phyloP scores from a whole-genome alignment of 2,113 vertebrate genomes.

The Silurus meridionalis region DNA sequence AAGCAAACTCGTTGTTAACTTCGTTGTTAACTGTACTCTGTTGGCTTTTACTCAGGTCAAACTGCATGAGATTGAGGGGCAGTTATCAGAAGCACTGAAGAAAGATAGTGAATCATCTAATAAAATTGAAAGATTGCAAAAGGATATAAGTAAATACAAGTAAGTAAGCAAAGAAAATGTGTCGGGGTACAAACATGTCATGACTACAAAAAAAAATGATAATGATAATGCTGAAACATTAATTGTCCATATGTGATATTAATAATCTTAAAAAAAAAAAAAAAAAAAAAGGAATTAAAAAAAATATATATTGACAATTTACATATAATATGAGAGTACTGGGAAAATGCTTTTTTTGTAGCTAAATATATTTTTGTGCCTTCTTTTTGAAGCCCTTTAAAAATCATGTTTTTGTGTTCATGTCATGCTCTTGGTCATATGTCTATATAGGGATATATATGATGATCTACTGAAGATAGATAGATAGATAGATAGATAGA shows the following conservation, averaged over 20 bases:
- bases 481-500: no score
- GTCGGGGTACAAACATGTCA: background rate
- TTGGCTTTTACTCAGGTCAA: slow-evolving; percentile 72
- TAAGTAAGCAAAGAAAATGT: slow-evolving; percentile 69
- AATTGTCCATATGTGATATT: background rate
- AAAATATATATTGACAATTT: background rate
- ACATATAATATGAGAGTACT: background rate
- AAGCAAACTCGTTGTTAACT: no score
- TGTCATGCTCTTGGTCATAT: background rate
- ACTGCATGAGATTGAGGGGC: slow-evolving; percentile 71
- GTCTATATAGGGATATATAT: slow-evolving; percentile 71
- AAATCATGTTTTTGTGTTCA: background rate
- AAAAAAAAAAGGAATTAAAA: no score
- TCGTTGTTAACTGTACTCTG: no score
- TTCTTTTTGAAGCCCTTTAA: background rate
- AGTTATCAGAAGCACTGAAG: slow-evolving; percentile 69
- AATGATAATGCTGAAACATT: background rate
- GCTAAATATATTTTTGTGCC: background rate
- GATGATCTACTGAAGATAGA: slow-evolving; percentile 68
- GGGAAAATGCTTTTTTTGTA: background rate
- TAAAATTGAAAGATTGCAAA: slow-evolving; percentile 72
- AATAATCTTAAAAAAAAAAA: no score
- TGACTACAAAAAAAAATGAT: background rate
- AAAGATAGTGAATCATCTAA: slow-evolving; percentile 71
- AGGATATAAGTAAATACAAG: slow-evolving; percentile 71